Percentiles rank a stretch among this genome's conserved stretches.
These are phyloP conservation scores for Phymorhynchus buccinoides DNA, from an alignment of 1,140 invertebrate genomes.

Conservation along the genomic window DNA sequence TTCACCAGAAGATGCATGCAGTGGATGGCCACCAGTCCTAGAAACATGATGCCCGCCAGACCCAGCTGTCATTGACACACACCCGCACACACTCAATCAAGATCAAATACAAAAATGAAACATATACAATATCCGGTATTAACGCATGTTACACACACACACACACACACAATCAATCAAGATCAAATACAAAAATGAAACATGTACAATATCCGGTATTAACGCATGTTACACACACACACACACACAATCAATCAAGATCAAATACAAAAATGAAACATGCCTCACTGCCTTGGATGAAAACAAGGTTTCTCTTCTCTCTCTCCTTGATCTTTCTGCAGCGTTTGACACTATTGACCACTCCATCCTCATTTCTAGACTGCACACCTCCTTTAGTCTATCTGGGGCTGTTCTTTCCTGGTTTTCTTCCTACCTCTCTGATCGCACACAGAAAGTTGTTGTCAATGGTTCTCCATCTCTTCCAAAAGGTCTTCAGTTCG, in stretches of 20 bases:
- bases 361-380: no score
- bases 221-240: neutral
- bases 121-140: neutral
- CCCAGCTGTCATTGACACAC: slow-evolving; percentile 52
- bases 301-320: no score
- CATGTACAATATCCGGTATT: neutral
- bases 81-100: neutral
- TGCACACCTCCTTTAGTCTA: no score
- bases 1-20: slow-evolving; percentile 66
- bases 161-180: neutral
- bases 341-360: no score
- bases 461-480: no score
- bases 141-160: neutral
- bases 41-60: slow-evolving; percentile 53
- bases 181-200: neutral
- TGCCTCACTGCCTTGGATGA: no score
- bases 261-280: no score
- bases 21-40: slow-evolving; percentile 61
- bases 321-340: no score
- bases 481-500: no score
- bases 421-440: no score
- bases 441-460: no score
- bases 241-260: neutral
- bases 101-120: neutral
- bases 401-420: no score